These are phyloP conservation scores for Nomia melanderi DNA, from an alignment of 1,140 invertebrate genomes.

Conservation along the genomic window DNA sequence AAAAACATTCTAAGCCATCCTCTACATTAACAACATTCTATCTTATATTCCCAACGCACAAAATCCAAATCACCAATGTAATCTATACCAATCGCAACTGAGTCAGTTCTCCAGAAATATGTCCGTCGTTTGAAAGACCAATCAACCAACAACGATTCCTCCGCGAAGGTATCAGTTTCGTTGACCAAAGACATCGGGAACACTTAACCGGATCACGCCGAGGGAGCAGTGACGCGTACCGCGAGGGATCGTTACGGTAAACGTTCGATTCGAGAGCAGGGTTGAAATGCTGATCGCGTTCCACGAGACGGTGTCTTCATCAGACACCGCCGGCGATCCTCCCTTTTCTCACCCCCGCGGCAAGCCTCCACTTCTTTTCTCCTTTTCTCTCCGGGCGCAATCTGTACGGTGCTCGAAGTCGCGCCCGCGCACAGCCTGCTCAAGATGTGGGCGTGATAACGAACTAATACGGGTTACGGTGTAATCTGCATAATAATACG, in stretches of 20 bases:
- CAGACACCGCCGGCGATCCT: background rate
- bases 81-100: too few species aligned
- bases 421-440: slow-evolving; percentile 63
- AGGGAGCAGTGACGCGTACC: background rate
- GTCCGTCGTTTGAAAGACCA: background rate
- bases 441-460: slow-evolving; percentile 79
- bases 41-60: too few species aligned
- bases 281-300: slow-evolving; percentile 44
- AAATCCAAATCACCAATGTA: too few species aligned
- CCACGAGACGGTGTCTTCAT: slow-evolving; percentile 33
- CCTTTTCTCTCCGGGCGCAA: slow-evolving; percentile 37
- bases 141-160: background rate
- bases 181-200: background rate
- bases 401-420: slow-evolving; percentile 46
- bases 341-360: too few species aligned
- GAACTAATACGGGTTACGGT: slow-evolving; percentile 79
- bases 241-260: slow-evolving; percentile 10
- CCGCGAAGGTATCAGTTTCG: background rate
- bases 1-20: too few species aligned
- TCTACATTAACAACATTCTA: too few species aligned
- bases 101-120: background rate
- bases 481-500: slow-evolving; percentile 81
- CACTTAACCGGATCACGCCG: background rate
- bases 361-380: slow-evolving; percentile 1
- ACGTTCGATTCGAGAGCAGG: slow-evolving; percentile 13